A percentile compares a stretch with the other conserved stretches of the same genome.
These are phyloP conservation scores for Hyposoter dolosus DNA, from an alignment of 2,888 invertebrate species.

Conservation along the genomic window DNA sequence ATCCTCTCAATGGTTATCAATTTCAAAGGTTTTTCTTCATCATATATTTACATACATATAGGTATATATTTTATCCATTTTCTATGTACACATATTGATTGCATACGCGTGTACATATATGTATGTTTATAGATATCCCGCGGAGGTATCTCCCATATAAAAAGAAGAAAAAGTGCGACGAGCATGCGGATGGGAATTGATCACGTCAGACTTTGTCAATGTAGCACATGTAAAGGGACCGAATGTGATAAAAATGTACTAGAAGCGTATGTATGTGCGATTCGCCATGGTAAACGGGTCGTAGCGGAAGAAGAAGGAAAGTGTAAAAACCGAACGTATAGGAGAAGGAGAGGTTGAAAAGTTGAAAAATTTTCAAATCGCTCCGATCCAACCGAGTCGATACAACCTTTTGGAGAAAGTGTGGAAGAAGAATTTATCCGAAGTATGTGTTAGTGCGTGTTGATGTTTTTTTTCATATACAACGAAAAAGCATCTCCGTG, in stretches of 20 bases:
- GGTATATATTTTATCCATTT: background rate
- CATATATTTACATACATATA: conserved; percentile 4
- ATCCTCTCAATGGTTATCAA: conserved; percentile 51
- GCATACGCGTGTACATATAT: background rate
- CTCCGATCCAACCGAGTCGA: conserved; percentile 29
- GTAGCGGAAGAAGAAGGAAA: background rate
- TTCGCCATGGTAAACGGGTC: conserved; percentile 8
- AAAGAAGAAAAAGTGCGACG: conserved; percentile 16
- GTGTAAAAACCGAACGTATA: background rate
- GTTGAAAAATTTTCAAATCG: conserved; percentile 56
- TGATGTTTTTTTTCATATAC: background rate
- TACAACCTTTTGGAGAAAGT: conserved; percentile 24
- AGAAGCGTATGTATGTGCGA: conserved; percentile 2
- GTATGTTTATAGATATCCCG: background rate
- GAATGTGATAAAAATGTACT: conserved; percentile 26
- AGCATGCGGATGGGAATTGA: conserved; percentile 48
- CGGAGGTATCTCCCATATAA: background rate
- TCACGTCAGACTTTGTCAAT: conserved; percentile 52
- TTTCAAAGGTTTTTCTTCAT: conserved; percentile 27
- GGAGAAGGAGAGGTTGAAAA: conserved; percentile 45
- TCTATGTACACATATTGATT: background rate
- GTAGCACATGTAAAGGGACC: conserved; percentile 7
- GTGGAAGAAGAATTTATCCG: conserved; percentile 44
- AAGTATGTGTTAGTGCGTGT: conserved; percentile 1
- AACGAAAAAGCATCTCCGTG: conserved; percentile 44